Evolutionary conservation across 2,797 vertebrate species (phyloP).

Genomic region (Gadopsis marmoratus): DNA sequence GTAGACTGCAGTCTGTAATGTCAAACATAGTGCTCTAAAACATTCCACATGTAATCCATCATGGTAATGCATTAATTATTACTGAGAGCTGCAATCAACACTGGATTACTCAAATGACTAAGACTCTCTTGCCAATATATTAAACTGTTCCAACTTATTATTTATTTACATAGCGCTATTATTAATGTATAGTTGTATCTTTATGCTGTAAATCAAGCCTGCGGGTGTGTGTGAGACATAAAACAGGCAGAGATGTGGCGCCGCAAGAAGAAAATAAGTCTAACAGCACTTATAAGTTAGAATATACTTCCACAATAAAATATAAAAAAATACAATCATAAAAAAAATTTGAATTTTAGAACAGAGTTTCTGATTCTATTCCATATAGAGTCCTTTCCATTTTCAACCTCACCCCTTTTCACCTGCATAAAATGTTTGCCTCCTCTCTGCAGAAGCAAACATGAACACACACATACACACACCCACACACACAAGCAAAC

Average conservation of each 20-base stretch:
- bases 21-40: neutral
- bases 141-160: conserved; percentile 37
- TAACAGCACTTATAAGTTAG: neutral
- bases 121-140: neutral
- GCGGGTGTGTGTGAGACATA: conserved; percentile 8
- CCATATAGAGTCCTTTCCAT: conserved; percentile 14
- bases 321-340: conserved; percentile 13
- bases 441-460: conserved; percentile 20
- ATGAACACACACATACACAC: neutral
- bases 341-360: neutral
- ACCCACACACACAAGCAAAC: conserved; percentile 22
- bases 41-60: conserved; percentile 27
- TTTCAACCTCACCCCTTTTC: conserved; percentile 32
- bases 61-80: conserved; percentile 23
- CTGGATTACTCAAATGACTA: conserved; percentile 42
- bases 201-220: conserved; percentile 15
- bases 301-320: neutral
- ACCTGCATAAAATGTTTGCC: conserved; percentile 28
- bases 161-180: conserved; percentile 27
- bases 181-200: conserved; percentile 21
- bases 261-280: neutral
- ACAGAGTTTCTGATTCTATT: conserved; percentile 11
- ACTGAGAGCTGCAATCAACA: conserved; percentile 38
- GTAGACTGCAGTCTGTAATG: neutral
- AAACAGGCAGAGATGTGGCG: neutral